A percentile compares a stretch with the other conserved stretches of the same genome.
These are phyloP conservation scores for Holcopasites calliopsidis DNA, from an alignment of 1,140 invertebrate species.

Conservation along the genomic window DNA sequence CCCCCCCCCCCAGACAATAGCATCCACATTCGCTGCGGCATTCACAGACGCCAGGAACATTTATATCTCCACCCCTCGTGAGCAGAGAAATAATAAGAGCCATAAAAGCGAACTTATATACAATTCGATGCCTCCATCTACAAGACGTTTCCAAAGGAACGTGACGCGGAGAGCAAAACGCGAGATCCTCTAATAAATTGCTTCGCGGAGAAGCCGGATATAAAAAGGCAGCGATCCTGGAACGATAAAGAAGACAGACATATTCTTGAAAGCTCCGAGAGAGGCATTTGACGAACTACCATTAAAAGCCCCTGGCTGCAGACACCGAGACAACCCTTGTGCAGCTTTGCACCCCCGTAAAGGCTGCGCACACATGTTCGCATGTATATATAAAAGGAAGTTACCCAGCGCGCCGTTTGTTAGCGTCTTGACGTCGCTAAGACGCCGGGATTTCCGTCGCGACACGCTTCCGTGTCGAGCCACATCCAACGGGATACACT, in stretches of 20 bases:
- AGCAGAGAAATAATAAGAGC: background rate
- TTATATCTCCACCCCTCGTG: too few species aligned
- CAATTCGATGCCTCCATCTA: too few species aligned
- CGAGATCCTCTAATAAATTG: background rate
- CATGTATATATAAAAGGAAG: background rate
- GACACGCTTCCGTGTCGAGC: slow-evolving; percentile 66
- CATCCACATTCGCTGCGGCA: too few species aligned
- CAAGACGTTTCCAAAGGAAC: background rate
- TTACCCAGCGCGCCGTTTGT: slow-evolving; percentile 59
- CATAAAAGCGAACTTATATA: too few species aligned
- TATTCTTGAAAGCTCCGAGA: background rate
- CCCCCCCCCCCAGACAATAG: too few species aligned
- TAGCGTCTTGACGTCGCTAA: slow-evolving; percentile 65
- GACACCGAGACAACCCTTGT: slow-evolving; percentile 17
- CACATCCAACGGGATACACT: background rate
- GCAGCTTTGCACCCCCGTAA: slow-evolving; percentile 16
- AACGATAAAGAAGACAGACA: background rate
- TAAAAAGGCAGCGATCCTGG: background rate
- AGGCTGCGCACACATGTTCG: background rate
- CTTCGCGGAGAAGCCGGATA: background rate
- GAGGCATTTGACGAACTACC: slow-evolving; percentile 26
- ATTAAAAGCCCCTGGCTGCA: slow-evolving; percentile 45
- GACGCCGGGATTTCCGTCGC: slow-evolving; percentile 69
- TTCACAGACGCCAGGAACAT: too few species aligned
- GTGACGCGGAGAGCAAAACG: background rate